Percentiles rank a stretch among this genome's conserved stretches.
Evolutionary conservation across 2,888 invertebrate species (phyloP).

Genomic region (Amiota communis): DNA sequence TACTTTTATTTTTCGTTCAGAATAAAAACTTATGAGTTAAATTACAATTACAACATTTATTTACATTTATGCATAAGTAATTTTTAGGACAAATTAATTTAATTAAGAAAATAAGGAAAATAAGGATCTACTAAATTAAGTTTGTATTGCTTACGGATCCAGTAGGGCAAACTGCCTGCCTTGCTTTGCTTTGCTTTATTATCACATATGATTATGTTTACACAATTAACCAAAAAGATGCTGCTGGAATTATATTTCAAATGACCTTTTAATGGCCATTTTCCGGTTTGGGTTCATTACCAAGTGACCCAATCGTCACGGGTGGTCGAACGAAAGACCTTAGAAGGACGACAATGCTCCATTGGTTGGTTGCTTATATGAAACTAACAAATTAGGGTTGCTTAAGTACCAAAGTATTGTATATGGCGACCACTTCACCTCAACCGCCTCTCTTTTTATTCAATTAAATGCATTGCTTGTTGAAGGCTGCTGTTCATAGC

Average conservation of each 20-base stretch:
- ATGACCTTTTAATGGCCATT: conserved; percentile 52
- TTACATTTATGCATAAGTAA: conserved; percentile 31
- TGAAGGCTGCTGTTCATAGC: conserved; percentile 68
- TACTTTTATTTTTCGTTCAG: conserved; percentile 37
- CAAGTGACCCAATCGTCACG: conserved; percentile 16
- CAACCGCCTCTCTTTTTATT: conserved; percentile 46
- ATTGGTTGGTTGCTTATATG: not conserved
- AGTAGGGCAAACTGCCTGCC: not conserved
- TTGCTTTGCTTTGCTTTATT: conserved; percentile 47
- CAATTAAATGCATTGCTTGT: conserved; percentile 69
- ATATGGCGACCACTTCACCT: not conserved
- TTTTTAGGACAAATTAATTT: conserved; percentile 1
- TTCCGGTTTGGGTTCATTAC: conserved; percentile 26
- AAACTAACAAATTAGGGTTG: conserved; percentile 58
- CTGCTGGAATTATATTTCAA: conserved; percentile 50
- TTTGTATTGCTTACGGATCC: conserved; percentile 52
- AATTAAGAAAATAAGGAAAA: not conserved
- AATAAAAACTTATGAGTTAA: conserved; percentile 26
- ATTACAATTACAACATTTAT: conserved; percentile 36
- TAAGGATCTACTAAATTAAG: conserved; percentile 33
- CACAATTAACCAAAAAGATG: conserved; percentile 55
- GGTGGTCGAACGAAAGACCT: conserved; percentile 6
- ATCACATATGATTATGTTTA: conserved; percentile 51
- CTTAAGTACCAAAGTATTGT: conserved; percentile 33
- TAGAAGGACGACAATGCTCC: not conserved